These are phyloP conservation scores for Hormaphis cornu DNA, from an alignment of 1,140 invertebrate species.

Conservation along the genomic window DNA sequence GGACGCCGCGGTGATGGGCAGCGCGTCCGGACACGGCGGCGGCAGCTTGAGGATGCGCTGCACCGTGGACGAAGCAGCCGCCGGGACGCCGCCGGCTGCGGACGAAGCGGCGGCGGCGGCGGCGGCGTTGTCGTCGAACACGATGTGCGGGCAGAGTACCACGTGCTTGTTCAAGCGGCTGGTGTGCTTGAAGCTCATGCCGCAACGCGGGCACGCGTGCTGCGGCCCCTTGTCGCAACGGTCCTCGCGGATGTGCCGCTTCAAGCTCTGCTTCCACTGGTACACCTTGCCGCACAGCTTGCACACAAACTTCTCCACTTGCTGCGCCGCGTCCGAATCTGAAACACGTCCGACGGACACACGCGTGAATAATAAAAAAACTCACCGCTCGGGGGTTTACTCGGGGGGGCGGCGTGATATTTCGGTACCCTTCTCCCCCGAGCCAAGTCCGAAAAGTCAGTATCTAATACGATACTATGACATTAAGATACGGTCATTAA, in stretches of 20 bases:
- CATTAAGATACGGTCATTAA: too few relatives aligned
- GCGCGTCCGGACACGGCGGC: constrained; percentile 9
- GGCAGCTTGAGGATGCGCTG: constrained; percentile 21
- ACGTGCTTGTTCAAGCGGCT: constrained; percentile 36
- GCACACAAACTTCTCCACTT: constrained; percentile 32
- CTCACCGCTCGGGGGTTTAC: too few relatives aligned
- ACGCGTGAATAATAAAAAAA: too few relatives aligned
- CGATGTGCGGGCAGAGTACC: constrained; percentile 34
- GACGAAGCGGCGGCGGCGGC: background rate
- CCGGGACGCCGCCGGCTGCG: background rate
- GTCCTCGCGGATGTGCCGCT: constrained; percentile 42
- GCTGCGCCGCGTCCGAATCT: background rate
- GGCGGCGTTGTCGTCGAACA: constrained; percentile 25
- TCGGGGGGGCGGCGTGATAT: too few relatives aligned
- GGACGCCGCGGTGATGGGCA: constrained; percentile 15
- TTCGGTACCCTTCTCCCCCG: too few relatives aligned
- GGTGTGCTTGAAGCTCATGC: constrained; percentile 38
- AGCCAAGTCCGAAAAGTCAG: too few relatives aligned
- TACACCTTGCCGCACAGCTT: constrained; percentile 36
- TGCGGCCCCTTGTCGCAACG: constrained; percentile 45
- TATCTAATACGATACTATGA: too few relatives aligned
- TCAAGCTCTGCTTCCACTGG: constrained; percentile 38
- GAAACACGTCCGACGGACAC: too few relatives aligned
- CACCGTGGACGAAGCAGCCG: background rate
- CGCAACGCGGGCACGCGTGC: constrained; percentile 35